Conservation (phyloP, 2,113 vertebrate species). For the Morone chrysops region DNA sequence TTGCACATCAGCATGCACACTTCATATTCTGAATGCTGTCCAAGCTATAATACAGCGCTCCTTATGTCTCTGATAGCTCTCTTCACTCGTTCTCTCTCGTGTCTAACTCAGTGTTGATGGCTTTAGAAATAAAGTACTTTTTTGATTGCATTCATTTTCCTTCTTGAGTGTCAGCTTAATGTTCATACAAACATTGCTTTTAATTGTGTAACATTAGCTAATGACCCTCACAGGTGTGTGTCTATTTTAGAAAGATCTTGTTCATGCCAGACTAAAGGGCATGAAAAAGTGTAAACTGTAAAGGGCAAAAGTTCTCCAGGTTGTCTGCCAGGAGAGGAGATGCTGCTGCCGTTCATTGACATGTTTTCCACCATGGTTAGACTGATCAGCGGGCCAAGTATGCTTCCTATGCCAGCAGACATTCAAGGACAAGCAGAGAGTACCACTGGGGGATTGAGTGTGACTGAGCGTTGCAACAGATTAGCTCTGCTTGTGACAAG, state of each 20-base stretch:
- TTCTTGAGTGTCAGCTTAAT: conserved; percentile 45
- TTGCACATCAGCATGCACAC: conserved; percentile 65
- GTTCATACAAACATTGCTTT: conserved; percentile 18
- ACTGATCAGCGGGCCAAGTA: conserved; percentile 70
- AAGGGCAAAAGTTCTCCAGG: conserved; percentile 51
- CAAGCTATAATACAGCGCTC: conserved; percentile 65
- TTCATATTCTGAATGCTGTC: conserved; percentile 71
- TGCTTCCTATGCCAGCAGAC: conserved; percentile 73
- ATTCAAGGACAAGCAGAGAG: conserved; percentile 80
- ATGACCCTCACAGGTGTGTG: conserved; percentile 10
- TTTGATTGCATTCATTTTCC: conserved; percentile 38
- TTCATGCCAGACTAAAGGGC: conserved; percentile 16
- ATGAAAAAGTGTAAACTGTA: conserved; percentile 46
- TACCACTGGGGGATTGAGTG: conserved; percentile 78
- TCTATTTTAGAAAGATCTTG: conserved; percentile 25
- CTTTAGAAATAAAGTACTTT: conserved; percentile 54
- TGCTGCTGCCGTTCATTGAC: conserved; percentile 59
- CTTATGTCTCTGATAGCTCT: conserved; percentile 64
- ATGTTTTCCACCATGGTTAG: conserved; percentile 70
- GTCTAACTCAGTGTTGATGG: conserved; percentile 51
- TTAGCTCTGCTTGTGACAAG: conserved; percentile 82
- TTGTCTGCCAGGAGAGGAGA: conserved; percentile 43
- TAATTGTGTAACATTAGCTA: conserved; percentile 28
- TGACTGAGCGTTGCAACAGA: conserved; percentile 85
- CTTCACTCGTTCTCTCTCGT: conserved; percentile 56